Evolutionary conservation across 1,140 invertebrate genomes (phyloP).

Genomic region (Leptopilina boulardi): DNA sequence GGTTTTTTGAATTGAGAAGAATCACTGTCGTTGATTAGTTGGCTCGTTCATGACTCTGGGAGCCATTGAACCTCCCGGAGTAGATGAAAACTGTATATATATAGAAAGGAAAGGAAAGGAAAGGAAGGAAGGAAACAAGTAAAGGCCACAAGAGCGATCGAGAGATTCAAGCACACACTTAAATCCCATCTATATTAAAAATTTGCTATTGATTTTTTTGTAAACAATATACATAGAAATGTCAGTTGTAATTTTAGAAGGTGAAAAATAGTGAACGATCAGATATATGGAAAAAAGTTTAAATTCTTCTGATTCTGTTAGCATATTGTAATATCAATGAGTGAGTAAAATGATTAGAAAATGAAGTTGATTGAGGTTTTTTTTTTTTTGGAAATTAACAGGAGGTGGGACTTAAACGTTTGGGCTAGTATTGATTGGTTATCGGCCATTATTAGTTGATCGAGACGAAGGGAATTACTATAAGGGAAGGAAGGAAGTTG

Average conservation of each 20-base stretch:
- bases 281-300: too few species aligned
- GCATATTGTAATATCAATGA: too few species aligned
- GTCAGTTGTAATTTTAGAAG: neutral
- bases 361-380: too few species aligned
- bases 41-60: neutral
- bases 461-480: constrained; percentile 17
- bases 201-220: neutral
- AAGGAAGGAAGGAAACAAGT: constrained; percentile 20
- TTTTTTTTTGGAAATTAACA: too few species aligned
- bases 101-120: neutral
- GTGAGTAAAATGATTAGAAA: too few species aligned
- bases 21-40: neutral
- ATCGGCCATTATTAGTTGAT: neutral
- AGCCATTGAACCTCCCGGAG: constrained; percentile 18
- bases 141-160: constrained; percentile 14
- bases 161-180: too few species aligned
- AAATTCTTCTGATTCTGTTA: too few species aligned
- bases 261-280: too few species aligned
- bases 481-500: neutral
- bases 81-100: neutral
- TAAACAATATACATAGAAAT: neutral
- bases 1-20: neutral
- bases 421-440: constrained; percentile 2
- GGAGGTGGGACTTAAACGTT: too few species aligned
- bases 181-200: neutral